A percentile compares a stretch with the other conserved stretches of the same genome.
These are phyloP conservation scores for Silurus meridionalis DNA, from an alignment of 2,113 vertebrate species.

Conservation along the genomic window DNA sequence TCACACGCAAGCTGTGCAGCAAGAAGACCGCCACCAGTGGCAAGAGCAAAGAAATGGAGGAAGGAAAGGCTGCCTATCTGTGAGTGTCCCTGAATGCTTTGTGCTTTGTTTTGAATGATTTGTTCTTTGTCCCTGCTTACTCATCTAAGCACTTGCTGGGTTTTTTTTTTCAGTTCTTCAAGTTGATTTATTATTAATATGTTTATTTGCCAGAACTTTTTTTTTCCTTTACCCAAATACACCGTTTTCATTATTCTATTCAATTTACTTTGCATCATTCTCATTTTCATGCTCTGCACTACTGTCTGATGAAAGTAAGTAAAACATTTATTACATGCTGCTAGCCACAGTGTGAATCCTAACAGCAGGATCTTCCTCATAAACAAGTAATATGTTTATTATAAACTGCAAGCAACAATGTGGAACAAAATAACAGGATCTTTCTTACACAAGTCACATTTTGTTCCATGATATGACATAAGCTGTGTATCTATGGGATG, in stretches of 20 bases:
- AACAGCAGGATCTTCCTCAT: background rate
- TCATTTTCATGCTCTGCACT: constrained; percentile 30
- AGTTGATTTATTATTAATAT: constrained; percentile 10
- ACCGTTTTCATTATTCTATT: constrained; percentile 3
- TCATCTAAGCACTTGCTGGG: background rate
- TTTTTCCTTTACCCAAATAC: background rate
- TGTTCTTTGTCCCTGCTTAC: background rate
- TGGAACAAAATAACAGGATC: constrained; percentile 19
- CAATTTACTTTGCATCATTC: constrained; percentile 32
- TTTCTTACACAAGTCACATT: constrained; percentile 2
- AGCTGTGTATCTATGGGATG: constrained; percentile 17
- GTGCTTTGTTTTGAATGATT: background rate
- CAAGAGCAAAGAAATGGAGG: constrained; percentile 95
- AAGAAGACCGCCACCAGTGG: constrained; percentile 92
- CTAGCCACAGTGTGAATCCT: background rate
- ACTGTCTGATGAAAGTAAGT: constrained; percentile 28
- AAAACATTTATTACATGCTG: constrained; percentile 11
- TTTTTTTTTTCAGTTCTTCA: background rate
- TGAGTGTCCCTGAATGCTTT: constrained; percentile 72
- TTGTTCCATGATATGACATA: background rate
- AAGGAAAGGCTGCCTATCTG: constrained; percentile 97
- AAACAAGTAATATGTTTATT: constrained; percentile 30
- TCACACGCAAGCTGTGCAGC: constrained; percentile 91
- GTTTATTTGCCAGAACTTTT: background rate
- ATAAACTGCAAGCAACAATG: constrained; percentile 17